Conservation (phyloP, 2,797 vertebrate genomes). For the Melanotaenia trifasciata region DNA sequence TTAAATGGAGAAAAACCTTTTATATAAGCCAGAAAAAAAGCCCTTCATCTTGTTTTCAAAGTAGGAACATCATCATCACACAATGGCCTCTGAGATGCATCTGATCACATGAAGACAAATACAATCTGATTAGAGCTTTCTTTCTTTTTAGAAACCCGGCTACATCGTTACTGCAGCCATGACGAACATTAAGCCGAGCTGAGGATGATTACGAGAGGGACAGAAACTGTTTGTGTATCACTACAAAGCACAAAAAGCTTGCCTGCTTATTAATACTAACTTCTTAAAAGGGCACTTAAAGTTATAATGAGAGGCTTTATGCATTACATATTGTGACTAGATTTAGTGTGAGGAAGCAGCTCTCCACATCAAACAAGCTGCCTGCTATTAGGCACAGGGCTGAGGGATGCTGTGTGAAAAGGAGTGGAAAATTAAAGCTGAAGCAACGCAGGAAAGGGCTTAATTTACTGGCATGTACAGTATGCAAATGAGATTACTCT, state of each 20-base stretch:
- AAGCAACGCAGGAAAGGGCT: conserved; percentile 95
- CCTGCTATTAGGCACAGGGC: conserved; percentile 92
- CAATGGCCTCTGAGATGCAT: conserved; percentile 63
- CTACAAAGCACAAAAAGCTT: conserved; percentile 66
- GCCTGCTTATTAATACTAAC: conserved; percentile 86
- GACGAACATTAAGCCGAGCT: conserved; percentile 58
- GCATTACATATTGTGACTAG: conserved; percentile 94
- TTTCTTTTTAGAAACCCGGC: conserved; percentile 35
- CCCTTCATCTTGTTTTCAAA: conserved; percentile 64
- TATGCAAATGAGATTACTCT: conserved; percentile 99
- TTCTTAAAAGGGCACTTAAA: conserved; percentile 92
- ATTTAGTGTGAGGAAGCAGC: conserved; percentile 89
- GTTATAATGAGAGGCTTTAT: conserved; percentile 95
- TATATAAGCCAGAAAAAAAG: conserved; percentile 37
- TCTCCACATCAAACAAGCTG: conserved; percentile 96
- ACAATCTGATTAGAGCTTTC: conserved; percentile 58
- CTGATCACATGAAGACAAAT: conserved; percentile 57
- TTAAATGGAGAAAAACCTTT: conserved; percentile 10
- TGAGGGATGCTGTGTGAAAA: conserved; percentile 93
- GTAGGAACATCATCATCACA: conserved; percentile 47
- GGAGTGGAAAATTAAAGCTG: conserved; percentile 99
- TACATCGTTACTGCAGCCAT: conserved; percentile 59
- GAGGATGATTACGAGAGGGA: conserved; percentile 49
- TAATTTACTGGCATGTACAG: conserved; percentile 99
- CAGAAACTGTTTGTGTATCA: conserved; percentile 62